Evolutionary conservation across 2,888 invertebrate genomes (phyloP).

Genomic region (Philhelius pedissequus): DNA sequence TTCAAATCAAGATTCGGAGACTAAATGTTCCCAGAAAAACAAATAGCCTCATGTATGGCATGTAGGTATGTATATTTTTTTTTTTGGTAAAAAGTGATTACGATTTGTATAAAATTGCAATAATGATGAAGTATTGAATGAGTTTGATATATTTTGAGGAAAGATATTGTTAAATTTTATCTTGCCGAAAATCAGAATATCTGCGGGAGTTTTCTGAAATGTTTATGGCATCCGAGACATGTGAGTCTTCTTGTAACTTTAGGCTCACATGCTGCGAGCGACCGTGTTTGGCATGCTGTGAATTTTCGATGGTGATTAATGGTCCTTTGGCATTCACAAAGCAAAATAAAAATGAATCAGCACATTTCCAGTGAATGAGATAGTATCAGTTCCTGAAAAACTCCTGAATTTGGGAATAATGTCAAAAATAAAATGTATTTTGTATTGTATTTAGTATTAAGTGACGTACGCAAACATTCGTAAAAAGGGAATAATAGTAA

Average conservation of each 20-base stretch:
- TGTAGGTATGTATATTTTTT: not conserved
- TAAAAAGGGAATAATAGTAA: no score
- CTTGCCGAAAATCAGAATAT: not conserved
- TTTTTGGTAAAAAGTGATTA: not conserved
- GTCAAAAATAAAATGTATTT: no score
- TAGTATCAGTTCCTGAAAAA: not conserved
- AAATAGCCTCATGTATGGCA: conserved; percentile 42
- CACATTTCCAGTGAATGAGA: not conserved
- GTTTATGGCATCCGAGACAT: conserved; percentile 5
- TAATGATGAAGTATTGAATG: conserved; percentile 26
- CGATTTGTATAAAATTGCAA: not conserved
- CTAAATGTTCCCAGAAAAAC: conserved; percentile 55
- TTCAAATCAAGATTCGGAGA: conserved; percentile 43
- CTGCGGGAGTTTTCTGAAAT: conserved; percentile 13
- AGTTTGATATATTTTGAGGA: not conserved
- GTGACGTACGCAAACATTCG: no score
- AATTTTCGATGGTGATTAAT: conserved; percentile 47
- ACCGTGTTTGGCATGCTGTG: conserved; percentile 53
- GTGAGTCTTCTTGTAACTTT: conserved; percentile 30
- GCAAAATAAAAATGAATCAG: not conserved
- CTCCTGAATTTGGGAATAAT: not conserved
- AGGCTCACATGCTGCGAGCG: conserved; percentile 33
- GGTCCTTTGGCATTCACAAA: not conserved
- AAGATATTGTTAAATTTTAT: conserved; percentile 2
- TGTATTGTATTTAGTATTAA: no score